phyloP scores from a whole-genome alignment of 2,113 vertebrate genomes.

The Xiphorhynchus elegans region DNA sequence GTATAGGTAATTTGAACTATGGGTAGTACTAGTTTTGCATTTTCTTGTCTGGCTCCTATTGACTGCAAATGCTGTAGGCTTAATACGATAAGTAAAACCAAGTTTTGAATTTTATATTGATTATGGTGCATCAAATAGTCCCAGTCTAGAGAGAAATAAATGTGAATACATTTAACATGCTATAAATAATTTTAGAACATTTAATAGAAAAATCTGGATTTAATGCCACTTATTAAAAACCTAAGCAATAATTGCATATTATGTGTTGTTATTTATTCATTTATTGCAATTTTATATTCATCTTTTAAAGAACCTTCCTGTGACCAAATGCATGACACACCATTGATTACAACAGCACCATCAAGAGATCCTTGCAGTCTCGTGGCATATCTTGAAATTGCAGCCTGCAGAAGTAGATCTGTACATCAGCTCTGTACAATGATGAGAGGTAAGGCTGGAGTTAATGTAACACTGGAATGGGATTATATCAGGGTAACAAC shows the following conservation, averaged over 20 bases:
- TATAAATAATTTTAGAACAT: not conserved
- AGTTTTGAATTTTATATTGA: not conserved
- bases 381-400: not conserved
- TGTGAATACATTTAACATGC: not conserved
- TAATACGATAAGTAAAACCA: not conserved
- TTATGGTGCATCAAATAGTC: not conserved
- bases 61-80: not conserved
- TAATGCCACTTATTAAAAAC: constrained; percentile 7
- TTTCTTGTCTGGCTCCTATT: not conserved
- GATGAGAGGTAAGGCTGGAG: not conserved
- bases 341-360: not conserved
- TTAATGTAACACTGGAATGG: not conserved
- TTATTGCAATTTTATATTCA: not conserved
- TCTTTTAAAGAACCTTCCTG: not conserved
- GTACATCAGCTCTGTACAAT: not conserved
- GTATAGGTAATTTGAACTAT: not conserved
- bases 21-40: not conserved
- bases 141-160: not conserved
- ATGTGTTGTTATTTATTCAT: not conserved
- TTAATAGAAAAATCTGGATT: not conserved
- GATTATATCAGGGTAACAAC: not conserved
- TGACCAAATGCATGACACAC: not conserved
- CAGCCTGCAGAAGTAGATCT: not conserved
- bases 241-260: not conserved
- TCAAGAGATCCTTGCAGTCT: not conserved